phyloP scores from a whole-genome alignment of 2,888 invertebrate genomes.

The Aleiodes leptofemur region DNA sequence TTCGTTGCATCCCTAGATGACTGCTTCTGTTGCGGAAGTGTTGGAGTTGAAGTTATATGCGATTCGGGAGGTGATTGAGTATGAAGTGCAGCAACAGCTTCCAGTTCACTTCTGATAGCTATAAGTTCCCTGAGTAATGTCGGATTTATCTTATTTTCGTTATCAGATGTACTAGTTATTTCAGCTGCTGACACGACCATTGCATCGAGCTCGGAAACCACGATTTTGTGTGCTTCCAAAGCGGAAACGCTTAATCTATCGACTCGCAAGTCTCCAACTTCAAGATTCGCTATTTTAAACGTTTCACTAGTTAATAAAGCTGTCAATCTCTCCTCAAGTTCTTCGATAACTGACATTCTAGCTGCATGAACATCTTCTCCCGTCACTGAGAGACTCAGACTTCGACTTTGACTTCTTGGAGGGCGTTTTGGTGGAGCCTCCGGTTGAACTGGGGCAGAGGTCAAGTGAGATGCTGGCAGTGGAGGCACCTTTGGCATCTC shows the following conservation, averaged over 20 bases:
- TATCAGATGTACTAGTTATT: constrained; percentile 83
- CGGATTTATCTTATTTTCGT: constrained; percentile 81
- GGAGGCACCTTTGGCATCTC: constrained; percentile 54
- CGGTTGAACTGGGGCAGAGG: constrained; percentile 39
- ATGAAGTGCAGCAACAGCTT: constrained; percentile 58
- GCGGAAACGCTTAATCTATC: constrained; percentile 87
- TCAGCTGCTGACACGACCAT: constrained; percentile 84
- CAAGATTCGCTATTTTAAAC: constrained; percentile 80
- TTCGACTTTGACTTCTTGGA: constrained; percentile 23
- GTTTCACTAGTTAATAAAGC: constrained; percentile 66
- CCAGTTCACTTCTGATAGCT: constrained; percentile 71
- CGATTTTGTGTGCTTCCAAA: constrained; percentile 86
- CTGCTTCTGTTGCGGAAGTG: constrained; percentile 21
- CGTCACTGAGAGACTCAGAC: constrained; percentile 46
- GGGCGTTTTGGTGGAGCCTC: constrained; percentile 34
- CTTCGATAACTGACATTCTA: constrained; percentile 50
- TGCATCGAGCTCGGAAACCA: constrained; percentile 89
- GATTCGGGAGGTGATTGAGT: constrained; percentile 52
- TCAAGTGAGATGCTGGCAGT: constrained; percentile 44
- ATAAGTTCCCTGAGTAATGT: constrained; percentile 67
- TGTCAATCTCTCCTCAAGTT: constrained; percentile 52
- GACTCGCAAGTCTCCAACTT: constrained; percentile 86
- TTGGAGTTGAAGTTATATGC: constrained; percentile 46
- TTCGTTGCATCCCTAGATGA: constrained; percentile 12
- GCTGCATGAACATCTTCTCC: constrained; percentile 19